Evolutionary conservation across 2,888 invertebrate species (phyloP).

Genomic region (Temnothorax ravouxi): DNA sequence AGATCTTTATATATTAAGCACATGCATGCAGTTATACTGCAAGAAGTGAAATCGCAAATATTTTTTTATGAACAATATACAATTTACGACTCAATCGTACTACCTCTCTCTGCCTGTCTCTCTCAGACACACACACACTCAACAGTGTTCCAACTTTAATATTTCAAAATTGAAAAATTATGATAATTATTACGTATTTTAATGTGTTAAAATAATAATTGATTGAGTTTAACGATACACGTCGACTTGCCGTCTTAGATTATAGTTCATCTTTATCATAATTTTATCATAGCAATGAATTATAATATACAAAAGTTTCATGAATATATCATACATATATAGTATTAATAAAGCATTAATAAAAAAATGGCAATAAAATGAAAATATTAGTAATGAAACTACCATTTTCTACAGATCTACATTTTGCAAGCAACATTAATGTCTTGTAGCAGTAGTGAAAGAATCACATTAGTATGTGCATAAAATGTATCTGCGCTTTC

Average conservation of each 20-base stretch:
- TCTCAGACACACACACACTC: not conserved
- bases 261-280: not conserved
- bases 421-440: constrained; percentile 52
- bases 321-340: constrained; percentile 9
- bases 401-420: constrained; percentile 40
- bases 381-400: constrained; percentile 57
- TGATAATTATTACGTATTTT: constrained; percentile 8
- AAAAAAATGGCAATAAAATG: constrained; percentile 40
- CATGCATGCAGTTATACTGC: constrained; percentile 63
- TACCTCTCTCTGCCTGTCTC: not conserved
- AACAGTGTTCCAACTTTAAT: constrained; percentile 1
- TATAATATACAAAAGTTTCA: constrained; percentile 20
- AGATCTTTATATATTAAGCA: constrained; percentile 64
- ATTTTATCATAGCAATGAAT: constrained; percentile 6
- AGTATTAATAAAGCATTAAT: constrained; percentile 52
- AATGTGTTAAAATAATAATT: not conserved
- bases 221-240: not conserved
- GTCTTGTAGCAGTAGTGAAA: constrained; percentile 40
- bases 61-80: constrained; percentile 2
- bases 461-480: constrained; percentile 51
- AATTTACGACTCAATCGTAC: constrained; percentile 21
- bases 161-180: constrained; percentile 11
- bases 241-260: not conserved
- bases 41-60: constrained; percentile 28
- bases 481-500: constrained; percentile 13